phyloP scores from a whole-genome alignment of 1,140 invertebrate genomes.

The Nephila pilipes region DNA sequence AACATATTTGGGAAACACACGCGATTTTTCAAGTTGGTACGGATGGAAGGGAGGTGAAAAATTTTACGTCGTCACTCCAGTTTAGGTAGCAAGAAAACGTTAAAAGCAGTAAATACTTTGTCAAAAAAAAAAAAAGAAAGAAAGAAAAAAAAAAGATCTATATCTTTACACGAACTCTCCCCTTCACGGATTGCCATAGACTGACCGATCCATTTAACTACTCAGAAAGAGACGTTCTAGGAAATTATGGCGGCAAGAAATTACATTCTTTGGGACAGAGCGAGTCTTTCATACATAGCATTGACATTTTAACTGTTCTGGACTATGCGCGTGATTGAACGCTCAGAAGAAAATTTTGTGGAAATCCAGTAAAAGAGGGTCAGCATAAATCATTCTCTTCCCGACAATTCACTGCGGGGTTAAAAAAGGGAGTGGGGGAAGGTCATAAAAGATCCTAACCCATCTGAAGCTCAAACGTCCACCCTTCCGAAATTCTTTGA shows the following conservation, averaged over 20 bases:
- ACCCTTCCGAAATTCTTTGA: no score
- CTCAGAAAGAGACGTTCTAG: constrained; percentile 42
- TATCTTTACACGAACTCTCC: not conserved
- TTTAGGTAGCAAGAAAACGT: not conserved
- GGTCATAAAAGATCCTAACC: not conserved
- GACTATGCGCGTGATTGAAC: constrained; percentile 35
- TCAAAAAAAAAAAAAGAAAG: not conserved
- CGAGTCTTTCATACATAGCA: not conserved
- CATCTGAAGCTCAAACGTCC: not conserved
- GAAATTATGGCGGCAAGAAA: not conserved
- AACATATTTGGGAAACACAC: no score
- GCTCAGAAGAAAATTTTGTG: constrained; percentile 8
- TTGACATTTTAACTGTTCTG: constrained; percentile 59
- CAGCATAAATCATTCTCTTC: constrained; percentile 46
- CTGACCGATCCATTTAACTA: constrained; percentile 53
- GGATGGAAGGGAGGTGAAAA: no score
- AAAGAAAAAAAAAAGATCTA: not conserved
- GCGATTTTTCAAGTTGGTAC: no score
- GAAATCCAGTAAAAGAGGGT: constrained; percentile 41
- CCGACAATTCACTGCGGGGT: not conserved
- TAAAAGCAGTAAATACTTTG: not conserved
- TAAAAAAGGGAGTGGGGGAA: not conserved
- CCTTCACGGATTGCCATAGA: no score
- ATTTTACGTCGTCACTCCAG: not conserved
- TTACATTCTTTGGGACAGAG: not conserved